Percentiles rank a stretch among this genome's conserved stretches.
These are phyloP conservation scores for Eumacrocentrus americanus DNA, from an alignment of 2,888 invertebrate species.

Conservation along the genomic window DNA sequence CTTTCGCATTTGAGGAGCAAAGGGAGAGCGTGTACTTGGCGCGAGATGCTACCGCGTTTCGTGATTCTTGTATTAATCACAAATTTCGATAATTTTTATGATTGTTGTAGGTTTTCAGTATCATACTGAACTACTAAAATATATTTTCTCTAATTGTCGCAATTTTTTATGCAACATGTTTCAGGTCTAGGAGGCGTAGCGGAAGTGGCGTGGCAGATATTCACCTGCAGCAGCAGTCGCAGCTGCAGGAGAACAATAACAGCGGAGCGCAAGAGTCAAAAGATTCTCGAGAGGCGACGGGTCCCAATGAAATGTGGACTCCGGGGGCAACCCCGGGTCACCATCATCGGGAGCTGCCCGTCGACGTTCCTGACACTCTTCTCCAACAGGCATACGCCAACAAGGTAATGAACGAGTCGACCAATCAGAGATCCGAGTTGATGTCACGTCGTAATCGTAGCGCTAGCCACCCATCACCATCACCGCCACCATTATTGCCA, in stretches of 20 bases:
- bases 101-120: neutral
- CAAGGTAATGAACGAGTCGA: slow-evolving; percentile 61
- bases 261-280: slow-evolving; percentile 47
- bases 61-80: no score
- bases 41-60: no score
- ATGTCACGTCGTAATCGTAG: slow-evolving; percentile 16
- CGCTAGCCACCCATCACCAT: slow-evolving; percentile 39
- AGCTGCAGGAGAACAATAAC: slow-evolving; percentile 64
- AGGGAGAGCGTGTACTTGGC: no score
- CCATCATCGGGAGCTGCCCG: slow-evolving; percentile 96
- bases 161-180: slow-evolving; percentile 50
- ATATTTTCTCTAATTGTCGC: neutral
- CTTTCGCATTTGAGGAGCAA: no score
- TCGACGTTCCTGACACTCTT: slow-evolving; percentile 89
- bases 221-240: slow-evolving; percentile 73
- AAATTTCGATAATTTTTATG: no score
- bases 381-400: slow-evolving; percentile 60
- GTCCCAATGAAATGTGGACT: slow-evolving; percentile 64
- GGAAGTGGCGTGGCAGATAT: slow-evolving; percentile 83
- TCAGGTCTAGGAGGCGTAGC: slow-evolving; percentile 80
- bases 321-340: slow-evolving; percentile 65
- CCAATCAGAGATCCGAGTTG: slow-evolving; percentile 51
- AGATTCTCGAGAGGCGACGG: slow-evolving; percentile 50
- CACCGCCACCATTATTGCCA: slow-evolving; percentile 37
- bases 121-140: no score